phyloP scores from a whole-genome alignment of 1,140 invertebrate species.

The Acyrthosiphon pisum region DNA sequence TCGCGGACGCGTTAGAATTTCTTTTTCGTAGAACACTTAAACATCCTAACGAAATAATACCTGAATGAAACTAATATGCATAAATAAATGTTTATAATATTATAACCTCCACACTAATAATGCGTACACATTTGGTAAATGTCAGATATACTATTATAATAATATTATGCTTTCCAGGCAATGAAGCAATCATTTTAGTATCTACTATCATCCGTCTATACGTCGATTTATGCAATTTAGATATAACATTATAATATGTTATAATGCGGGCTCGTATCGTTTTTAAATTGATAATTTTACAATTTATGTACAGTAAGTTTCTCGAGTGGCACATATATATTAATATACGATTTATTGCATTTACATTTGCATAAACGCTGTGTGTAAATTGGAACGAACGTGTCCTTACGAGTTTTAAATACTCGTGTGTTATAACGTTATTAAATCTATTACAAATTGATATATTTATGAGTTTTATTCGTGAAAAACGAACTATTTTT shows the following conservation, averaged over 20 bases:
- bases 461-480: neutral
- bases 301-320: neutral
- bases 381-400: conserved; percentile 1
- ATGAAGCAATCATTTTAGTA: conserved; percentile 8
- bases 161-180: neutral
- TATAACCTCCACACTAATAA: neutral
- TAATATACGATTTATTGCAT: neutral
- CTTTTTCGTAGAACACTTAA: neutral
- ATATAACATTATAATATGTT: neutral
- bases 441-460: neutral
- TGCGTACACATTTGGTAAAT: neutral
- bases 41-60: neutral
- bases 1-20: neutral
- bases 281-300: conserved; percentile 1
- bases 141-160: neutral
- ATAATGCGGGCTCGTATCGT: neutral
- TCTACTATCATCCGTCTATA: neutral
- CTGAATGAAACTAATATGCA: neutral
- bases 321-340: neutral
- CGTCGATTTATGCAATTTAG: neutral
- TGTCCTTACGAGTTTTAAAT: neutral
- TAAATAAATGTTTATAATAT: neutral
- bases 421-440: neutral
- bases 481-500: neutral
- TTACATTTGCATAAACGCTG: neutral